phyloP scores from a whole-genome alignment of 30 jellyfish, hydroid and myxozoan genomes.

The Cassiopea xamachana region DNA sequence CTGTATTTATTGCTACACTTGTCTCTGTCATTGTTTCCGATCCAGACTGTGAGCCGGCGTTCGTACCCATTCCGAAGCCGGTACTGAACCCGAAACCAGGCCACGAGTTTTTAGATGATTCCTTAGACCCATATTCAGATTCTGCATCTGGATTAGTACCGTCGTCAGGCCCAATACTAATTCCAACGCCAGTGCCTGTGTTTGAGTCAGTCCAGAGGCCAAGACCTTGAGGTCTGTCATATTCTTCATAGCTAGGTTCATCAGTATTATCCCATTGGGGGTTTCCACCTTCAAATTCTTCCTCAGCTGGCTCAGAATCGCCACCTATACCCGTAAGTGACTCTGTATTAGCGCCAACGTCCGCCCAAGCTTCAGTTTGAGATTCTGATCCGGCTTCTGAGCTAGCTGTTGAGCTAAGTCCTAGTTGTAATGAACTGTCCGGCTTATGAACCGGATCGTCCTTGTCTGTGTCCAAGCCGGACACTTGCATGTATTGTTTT shows the following conservation, averaged over 20 bases:
- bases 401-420: conserved; percentile 18
- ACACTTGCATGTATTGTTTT: background rate
- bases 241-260: background rate
- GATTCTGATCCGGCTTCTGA: conserved; percentile 2
- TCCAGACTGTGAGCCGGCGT: conserved; percentile 7
- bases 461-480: background rate
- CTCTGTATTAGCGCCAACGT: background rate
- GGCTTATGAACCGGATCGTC: background rate
- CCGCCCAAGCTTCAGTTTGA: conserved; percentile 6
- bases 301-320: background rate
- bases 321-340: background rate
- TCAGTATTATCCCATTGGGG: conserved; percentile 10
- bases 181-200: conserved; percentile 5
- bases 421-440: conserved; percentile 8
- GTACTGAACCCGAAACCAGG: conserved; percentile 26
- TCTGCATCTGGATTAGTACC: conserved; percentile 17
- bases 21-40: conserved; percentile 40
- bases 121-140: background rate
- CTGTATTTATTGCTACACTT: background rate
- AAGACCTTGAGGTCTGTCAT: conserved; percentile 41
- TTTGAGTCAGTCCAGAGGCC: conserved; percentile 26
- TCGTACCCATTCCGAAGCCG: conserved; percentile 45
- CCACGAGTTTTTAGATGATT: background rate
- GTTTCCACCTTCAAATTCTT: background rate
- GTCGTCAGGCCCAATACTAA: background rate